Evolutionary conservation across 2,797 vertebrate species (phyloP).

Genomic region (Oryzias dopingdopingensis): DNA sequence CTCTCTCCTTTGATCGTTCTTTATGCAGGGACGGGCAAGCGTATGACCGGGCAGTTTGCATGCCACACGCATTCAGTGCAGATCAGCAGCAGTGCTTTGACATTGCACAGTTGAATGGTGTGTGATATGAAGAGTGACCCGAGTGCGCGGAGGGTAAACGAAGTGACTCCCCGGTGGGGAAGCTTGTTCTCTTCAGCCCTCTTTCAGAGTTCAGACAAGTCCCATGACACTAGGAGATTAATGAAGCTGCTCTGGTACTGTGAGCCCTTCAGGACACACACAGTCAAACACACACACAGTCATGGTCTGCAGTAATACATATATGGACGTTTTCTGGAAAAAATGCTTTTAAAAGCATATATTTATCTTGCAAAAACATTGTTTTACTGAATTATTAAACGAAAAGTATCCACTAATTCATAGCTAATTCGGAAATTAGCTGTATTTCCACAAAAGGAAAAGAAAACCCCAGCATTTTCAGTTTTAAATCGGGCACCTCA

Average conservation of each 20-base stretch:
- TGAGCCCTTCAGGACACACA: constrained; percentile 66
- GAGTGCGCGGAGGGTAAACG: constrained; percentile 67
- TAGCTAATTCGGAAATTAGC: no score
- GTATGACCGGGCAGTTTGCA: constrained; percentile 2
- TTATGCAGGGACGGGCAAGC: constrained; percentile 4
- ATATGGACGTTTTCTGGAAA: no score
- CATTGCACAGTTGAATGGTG: constrained; percentile 51
- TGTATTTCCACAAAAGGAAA: no score
- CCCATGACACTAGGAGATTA: constrained; percentile 70
- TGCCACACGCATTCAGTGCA: constrained; percentile 4
- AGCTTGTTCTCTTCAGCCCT: constrained; percentile 60
- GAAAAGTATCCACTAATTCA: no score
- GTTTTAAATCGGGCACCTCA: no score
- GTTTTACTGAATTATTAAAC: no score
- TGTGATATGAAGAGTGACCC: constrained; percentile 66
- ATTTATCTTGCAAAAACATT: no score
- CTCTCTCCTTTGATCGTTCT: constrained; percentile 18
- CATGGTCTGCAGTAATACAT: constrained; percentile 12
- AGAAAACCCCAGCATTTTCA: no score
- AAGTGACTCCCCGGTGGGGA: constrained; percentile 51
- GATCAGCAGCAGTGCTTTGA: constrained; percentile 46
- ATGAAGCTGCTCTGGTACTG: constrained; percentile 69
- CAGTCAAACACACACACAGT: constrained; percentile 39
- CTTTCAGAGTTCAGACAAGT: constrained; percentile 70
- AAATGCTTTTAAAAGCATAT: no score